A percentile compares a stretch with the other conserved stretches of the same genome.
phyloP scores from a whole-genome alignment of 1,140 invertebrate genomes.

The Drosophila rufa region DNA sequence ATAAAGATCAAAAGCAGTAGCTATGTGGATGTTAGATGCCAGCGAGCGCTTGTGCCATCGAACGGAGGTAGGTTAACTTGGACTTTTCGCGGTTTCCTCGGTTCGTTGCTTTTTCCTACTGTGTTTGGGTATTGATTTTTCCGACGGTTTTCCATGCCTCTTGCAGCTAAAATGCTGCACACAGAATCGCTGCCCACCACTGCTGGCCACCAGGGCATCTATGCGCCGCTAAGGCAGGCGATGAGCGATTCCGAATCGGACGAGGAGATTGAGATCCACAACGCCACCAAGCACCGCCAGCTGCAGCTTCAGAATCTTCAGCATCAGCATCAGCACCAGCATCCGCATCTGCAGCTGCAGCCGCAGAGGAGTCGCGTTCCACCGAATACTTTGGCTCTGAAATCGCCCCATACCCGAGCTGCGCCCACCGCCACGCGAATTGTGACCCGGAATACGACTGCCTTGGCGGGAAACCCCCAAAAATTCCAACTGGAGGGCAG shows the following conservation, averaged over 20 bases:
- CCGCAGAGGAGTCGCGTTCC: constrained; percentile 72
- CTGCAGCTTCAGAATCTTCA: constrained; percentile 36
- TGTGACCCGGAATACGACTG: constrained; percentile 16
- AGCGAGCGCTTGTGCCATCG: constrained; percentile 51
- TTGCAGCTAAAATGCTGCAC: constrained; percentile 83
- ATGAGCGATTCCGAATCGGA: constrained; percentile 91
- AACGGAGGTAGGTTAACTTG: constrained; percentile 47
- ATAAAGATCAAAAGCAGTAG: constrained; percentile 54
- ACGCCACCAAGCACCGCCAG: constrained; percentile 75
- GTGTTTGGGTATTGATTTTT: constrained; percentile 65
- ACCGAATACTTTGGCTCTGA: constrained; percentile 65
- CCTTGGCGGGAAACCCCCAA: constrained; percentile 24
- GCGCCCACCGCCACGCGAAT: constrained; percentile 50
- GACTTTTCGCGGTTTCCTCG: not conserved
- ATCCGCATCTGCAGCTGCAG: constrained; percentile 47
- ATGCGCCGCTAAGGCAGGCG: constrained; percentile 90
- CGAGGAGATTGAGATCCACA: constrained; percentile 89
- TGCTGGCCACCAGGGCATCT: constrained; percentile 86
- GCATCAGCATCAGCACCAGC: constrained; percentile 24
- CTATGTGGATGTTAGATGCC: constrained; percentile 72
- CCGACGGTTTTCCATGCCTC: constrained; percentile 6
- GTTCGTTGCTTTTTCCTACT: not conserved
- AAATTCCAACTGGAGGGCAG: constrained; percentile 61
- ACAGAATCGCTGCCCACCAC: constrained; percentile 67
- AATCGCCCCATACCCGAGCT: constrained; percentile 59